These are phyloP conservation scores for Exaiptasia diaphana DNA, from an alignment of 64 coral and sea anemone species.

Conservation along the genomic window DNA sequence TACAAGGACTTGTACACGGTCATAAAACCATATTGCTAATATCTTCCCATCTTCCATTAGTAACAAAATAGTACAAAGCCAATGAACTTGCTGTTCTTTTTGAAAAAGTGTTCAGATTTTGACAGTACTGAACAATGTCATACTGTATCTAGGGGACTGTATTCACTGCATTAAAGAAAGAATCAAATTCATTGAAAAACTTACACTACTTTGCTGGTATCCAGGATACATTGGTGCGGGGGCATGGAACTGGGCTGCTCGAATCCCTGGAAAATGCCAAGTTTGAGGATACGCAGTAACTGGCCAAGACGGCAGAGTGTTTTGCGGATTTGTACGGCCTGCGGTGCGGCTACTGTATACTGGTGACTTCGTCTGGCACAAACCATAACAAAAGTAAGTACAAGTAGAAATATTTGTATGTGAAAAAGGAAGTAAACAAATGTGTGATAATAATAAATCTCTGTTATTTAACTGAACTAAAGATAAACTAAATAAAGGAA, in stretches of 20 bases:
- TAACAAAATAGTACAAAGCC: no score
- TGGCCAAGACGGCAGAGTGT: not conserved
- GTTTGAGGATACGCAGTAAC: not conserved
- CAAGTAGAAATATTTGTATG: not conserved
- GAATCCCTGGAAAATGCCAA: conserved; percentile 29
- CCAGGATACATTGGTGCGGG: conserved; percentile 20
- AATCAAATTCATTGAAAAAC: no score
- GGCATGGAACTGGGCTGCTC: conserved; percentile 19
- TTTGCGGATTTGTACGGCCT: conserved; percentile 5
- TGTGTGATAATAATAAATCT: not conserved
- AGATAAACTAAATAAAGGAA: not conserved
- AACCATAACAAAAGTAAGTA: not conserved
- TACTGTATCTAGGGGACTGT: no score
- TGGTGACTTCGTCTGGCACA: not conserved
- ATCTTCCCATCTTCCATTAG: no score
- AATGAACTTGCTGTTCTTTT: no score
- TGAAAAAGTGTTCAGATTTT: no score
- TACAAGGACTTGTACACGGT: no score
- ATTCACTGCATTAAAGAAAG: no score
- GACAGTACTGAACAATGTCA: no score
- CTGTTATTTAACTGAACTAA: not conserved
- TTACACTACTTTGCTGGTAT: conserved; percentile 6
- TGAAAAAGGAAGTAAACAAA: not conserved
- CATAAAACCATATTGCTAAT: no score
- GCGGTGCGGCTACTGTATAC: not conserved